Evolutionary conservation across 2,113 vertebrate genomes (phyloP).

Genomic region (Toxotes chatareus): DNA sequence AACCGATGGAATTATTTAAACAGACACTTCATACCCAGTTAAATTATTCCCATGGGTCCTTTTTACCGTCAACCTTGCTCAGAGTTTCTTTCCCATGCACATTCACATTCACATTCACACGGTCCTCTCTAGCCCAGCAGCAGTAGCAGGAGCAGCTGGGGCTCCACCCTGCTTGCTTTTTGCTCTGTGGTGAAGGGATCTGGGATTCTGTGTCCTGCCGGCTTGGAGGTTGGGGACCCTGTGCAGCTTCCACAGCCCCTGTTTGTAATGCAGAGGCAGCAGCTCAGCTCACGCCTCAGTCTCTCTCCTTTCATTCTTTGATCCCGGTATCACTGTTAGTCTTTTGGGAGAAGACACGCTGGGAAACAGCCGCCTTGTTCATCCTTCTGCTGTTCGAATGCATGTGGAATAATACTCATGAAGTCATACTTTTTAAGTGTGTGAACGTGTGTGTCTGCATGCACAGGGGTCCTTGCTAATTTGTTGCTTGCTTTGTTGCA

Average conservation of each 20-base stretch:
- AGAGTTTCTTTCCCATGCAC: neutral
- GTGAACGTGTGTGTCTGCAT: conserved; percentile 48
- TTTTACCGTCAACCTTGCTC: neutral
- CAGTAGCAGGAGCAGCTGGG: neutral
- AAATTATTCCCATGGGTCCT: neutral
- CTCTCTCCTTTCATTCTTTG: conserved; percentile 1
- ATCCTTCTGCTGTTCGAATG: conserved; percentile 41
- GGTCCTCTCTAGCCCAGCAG: neutral
- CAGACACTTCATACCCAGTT: neutral
- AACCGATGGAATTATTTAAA: neutral
- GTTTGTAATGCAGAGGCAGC: conserved; percentile 38
- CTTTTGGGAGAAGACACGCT: conserved; percentile 40
- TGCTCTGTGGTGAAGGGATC: neutral
- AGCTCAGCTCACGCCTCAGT: conserved; percentile 4
- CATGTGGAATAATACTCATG: conserved; percentile 24
- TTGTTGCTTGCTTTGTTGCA: conserved; percentile 73
- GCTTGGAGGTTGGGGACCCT: neutral
- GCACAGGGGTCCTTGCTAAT: conserved; percentile 72
- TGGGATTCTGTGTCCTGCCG: conserved; percentile 18
- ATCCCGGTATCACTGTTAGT: conserved; percentile 7
- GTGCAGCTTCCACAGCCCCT: conserved; percentile 6
- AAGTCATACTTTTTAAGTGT: conserved; percentile 38
- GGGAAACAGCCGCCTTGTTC: conserved; percentile 70
- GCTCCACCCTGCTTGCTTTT: conserved; percentile 10
- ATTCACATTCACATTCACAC: neutral